These are phyloP conservation scores for Prunella strophiata DNA, from an alignment of 2,797 vertebrate genomes.

Conservation along the genomic window DNA sequence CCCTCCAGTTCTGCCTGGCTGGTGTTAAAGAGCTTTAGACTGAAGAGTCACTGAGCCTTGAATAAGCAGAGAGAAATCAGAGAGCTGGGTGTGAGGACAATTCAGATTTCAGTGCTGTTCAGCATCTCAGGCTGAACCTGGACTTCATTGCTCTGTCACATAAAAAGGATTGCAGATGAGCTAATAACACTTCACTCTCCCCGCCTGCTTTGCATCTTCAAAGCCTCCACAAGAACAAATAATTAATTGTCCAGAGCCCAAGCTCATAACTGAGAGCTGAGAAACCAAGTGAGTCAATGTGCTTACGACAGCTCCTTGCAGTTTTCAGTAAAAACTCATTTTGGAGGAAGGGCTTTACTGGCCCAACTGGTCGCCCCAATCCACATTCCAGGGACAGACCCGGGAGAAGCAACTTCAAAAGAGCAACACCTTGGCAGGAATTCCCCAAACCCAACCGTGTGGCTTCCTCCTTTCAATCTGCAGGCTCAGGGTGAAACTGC, in stretches of 20 bases:
- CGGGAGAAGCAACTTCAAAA: slow-evolving; percentile 15
- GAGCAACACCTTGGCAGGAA: background rate
- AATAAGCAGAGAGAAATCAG: background rate
- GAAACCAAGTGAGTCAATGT: slow-evolving; percentile 47
- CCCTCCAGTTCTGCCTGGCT: background rate
- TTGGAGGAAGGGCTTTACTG: slow-evolving; percentile 37
- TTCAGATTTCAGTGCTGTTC: background rate
- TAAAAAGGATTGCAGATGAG: slow-evolving; percentile 28
- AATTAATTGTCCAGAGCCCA: slow-evolving; percentile 54
- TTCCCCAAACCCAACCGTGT: background rate
- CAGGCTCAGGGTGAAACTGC: background rate
- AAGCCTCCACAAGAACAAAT: slow-evolving; percentile 54
- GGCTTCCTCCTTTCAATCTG: background rate
- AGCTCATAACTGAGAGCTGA: slow-evolving; percentile 58
- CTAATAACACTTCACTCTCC: slow-evolving; percentile 43
- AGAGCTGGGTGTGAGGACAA: background rate
- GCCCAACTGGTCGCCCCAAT: slow-evolving; percentile 28
- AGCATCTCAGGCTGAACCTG: slow-evolving; percentile 9
- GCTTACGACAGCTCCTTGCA: slow-evolving; percentile 42
- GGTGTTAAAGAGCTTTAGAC: background rate
- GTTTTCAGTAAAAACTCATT: slow-evolving; percentile 57
- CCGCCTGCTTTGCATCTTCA: slow-evolving; percentile 54
- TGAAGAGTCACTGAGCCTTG: background rate
- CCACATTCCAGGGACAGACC: slow-evolving; percentile 32
- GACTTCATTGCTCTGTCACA: background rate